A percentile compares a stretch with the other conserved stretches of the same genome.
Conservation (phyloP, 2,797 vertebrate genomes). For the Malurus leucopterus region DNA sequence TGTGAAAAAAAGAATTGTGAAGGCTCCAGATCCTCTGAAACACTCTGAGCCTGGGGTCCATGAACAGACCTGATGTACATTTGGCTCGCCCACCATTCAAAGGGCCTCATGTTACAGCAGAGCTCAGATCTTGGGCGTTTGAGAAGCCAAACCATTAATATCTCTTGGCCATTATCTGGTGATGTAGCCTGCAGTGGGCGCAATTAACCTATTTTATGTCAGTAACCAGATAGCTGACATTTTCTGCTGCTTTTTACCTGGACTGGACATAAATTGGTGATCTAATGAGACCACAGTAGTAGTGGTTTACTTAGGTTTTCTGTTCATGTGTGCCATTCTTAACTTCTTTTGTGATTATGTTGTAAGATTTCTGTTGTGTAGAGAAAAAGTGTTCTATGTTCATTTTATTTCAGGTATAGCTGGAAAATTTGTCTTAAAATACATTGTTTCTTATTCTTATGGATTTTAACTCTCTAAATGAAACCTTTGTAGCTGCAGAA, state of each 20-base stretch:
- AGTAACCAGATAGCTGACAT: background rate
- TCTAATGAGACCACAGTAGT: background rate
- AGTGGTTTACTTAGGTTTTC: background rate
- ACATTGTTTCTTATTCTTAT: constrained; percentile 20
- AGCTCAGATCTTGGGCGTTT: background rate
- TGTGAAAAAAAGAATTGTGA: background rate
- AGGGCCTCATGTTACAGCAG: background rate
- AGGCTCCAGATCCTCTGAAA: background rate
- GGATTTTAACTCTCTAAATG: constrained; percentile 59
- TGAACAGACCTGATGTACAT: background rate
- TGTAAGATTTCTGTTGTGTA: constrained; percentile 8
- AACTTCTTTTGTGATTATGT: background rate
- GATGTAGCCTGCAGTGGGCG: background rate
- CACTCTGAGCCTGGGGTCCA: background rate
- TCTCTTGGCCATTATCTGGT: background rate
- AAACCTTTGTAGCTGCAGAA: constrained; percentile 79
- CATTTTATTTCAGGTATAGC: constrained; percentile 31
- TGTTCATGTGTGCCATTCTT: background rate
- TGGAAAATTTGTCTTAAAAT: constrained; percentile 48
- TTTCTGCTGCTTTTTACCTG: background rate
- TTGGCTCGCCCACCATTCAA: fast-evolving
- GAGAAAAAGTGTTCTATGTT: background rate
- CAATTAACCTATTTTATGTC: background rate
- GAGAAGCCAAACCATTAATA: background rate
- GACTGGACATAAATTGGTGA: background rate